Evolutionary conservation across 2,113 vertebrate genomes (phyloP).

Genomic region (Melanostigma gelatinosum): DNA sequence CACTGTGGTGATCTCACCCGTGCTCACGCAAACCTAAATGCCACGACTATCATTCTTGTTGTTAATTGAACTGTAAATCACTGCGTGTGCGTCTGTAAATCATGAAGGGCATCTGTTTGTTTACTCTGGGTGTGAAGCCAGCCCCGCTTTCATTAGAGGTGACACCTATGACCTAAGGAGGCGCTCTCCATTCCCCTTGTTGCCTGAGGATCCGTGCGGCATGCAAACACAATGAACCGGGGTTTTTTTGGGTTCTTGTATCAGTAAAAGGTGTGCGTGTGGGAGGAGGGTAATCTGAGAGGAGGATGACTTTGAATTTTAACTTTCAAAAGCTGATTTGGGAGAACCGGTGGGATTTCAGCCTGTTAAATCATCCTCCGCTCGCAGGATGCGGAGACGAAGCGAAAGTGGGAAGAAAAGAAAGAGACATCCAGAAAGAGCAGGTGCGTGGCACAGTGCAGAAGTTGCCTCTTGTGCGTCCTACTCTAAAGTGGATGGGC

Average conservation of each 20-base stretch:
- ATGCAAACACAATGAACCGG: constrained; percentile 26
- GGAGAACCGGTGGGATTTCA: constrained; percentile 55
- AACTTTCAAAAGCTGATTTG: constrained; percentile 59
- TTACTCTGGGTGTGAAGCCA: constrained; percentile 46
- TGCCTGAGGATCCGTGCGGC: constrained; percentile 30
- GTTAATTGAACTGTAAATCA: constrained; percentile 74
- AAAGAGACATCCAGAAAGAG: background rate
- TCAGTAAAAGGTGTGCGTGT: background rate
- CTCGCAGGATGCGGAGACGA: constrained; percentile 16
- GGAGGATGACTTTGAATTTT: constrained; percentile 54
- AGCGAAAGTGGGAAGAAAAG: constrained; percentile 7
- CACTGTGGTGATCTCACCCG: constrained; percentile 22
- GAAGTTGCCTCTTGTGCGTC: constrained; percentile 5
- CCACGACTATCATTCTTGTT: constrained; percentile 58
- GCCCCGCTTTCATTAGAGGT: constrained; percentile 61
- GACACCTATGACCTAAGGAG: constrained; percentile 61
- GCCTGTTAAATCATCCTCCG: constrained; percentile 42
- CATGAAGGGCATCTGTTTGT: constrained; percentile 69
- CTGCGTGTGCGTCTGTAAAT: constrained; percentile 5
- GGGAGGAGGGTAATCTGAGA: constrained; percentile 22
- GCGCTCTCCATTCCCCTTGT: constrained; percentile 40
- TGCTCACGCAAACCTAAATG: constrained; percentile 58
- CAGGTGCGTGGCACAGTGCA: constrained; percentile 22
- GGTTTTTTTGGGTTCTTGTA: background rate
- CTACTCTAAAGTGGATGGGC: background rate